Evolutionary conservation across 2,113 vertebrate species (phyloP).

Genomic region (Lathamus discolor): DNA sequence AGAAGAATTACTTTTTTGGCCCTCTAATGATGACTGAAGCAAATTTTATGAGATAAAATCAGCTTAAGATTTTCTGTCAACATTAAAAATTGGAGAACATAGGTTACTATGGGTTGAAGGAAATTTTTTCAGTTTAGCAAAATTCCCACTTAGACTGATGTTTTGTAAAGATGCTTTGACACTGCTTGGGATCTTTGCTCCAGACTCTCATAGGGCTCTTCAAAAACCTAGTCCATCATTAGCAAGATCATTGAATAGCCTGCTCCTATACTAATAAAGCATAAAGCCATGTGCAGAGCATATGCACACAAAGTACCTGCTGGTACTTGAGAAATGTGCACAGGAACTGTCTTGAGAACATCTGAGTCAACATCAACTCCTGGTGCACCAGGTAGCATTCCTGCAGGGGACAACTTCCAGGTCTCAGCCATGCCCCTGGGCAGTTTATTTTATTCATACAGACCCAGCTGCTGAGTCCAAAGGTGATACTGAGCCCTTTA

Average conservation of each 20-base stretch:
- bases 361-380: neutral
- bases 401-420: neutral
- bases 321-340: neutral
- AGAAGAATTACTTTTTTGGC: neutral
- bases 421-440: accelerated
- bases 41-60: neutral
- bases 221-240: neutral
- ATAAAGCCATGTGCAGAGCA: neutral
- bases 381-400: accelerated
- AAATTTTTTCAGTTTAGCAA: neutral
- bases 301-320: neutral
- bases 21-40: neutral
- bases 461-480: neutral
- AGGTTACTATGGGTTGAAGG: neutral
- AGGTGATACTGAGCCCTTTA: neutral
- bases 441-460: neutral
- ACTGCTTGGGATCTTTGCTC: neutral
- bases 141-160: neutral
- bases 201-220: neutral
- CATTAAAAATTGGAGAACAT: neutral
- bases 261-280: neutral
- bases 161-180: neutral
- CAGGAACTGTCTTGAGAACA: neutral
- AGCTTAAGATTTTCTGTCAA: neutral
- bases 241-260: neutral